A percentile compares a stretch with the other conserved stretches of the same genome.
These are phyloP conservation scores for Hippocampus mohnikei DNA, from an alignment of 2,113 vertebrate genomes.

Conservation along the genomic window DNA sequence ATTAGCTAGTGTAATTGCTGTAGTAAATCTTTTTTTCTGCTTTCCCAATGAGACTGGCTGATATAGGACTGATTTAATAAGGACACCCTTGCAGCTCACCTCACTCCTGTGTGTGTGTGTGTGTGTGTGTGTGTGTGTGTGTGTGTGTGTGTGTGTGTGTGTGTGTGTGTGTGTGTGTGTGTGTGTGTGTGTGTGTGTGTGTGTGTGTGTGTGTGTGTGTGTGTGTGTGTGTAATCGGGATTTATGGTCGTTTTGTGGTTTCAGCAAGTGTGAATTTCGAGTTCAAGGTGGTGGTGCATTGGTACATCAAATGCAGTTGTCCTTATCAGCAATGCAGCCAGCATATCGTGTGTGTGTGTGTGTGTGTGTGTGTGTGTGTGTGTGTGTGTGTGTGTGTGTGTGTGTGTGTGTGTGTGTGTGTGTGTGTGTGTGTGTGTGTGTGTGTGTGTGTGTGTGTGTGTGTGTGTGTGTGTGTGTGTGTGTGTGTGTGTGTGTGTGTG, in stretches of 20 bases:
- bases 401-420: constrained; percentile 25
- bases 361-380: constrained; percentile 20
- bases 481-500: constrained; percentile 4
- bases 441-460: too few relatives aligned
- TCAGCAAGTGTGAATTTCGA: constrained; percentile 59
- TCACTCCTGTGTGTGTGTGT: constrained; percentile 36
- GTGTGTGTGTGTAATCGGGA: constrained; percentile 55
- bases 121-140: constrained; percentile 38
- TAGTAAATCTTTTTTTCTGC: constrained; percentile 77
- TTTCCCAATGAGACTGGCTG: constrained; percentile 73
- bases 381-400: constrained; percentile 29
- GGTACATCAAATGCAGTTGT: constrained; percentile 53
- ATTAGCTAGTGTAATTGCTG: constrained; percentile 78
- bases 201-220: constrained; percentile 52
- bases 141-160: constrained; percentile 48
- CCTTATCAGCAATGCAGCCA: constrained; percentile 68
- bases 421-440: constrained; percentile 20
- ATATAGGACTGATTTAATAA: constrained; percentile 78
- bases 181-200: constrained; percentile 33
- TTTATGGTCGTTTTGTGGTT: constrained; percentile 71
- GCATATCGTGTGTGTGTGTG: constrained; percentile 27
- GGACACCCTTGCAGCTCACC: constrained; percentile 62
- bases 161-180: constrained; percentile 54
- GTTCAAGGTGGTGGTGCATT: constrained; percentile 71
- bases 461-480: too few relatives aligned